Evolutionary conservation across 2,888 invertebrate species (phyloP), one percentile per base, ranked within the genome.

Genomic region (Plusia festucae): DNA sequence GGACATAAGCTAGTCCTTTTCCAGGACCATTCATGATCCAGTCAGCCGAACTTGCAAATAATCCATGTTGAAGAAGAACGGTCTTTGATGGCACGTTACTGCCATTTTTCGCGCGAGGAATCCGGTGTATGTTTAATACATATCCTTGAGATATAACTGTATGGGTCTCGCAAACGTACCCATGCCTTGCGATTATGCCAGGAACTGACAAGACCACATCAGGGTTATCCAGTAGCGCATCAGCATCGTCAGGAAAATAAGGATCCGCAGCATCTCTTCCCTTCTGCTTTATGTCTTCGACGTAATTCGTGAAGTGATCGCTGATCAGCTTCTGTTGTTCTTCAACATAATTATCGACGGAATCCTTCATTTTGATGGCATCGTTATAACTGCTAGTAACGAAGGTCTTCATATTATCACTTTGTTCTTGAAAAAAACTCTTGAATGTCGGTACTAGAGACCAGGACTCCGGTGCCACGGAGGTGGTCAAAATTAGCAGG

Each of bases 141-240:
- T 97, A 99, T 0, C 98, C 98, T 91, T 98, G 97, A 49, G 98
- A 98, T 65, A 95, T 88, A 0, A 97, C 95, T 0, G 95, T 93
- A 82, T 98, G 97, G 0, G 96, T 96, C 90, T 98, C 97, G 24
- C 96, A 96, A 0, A 95, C 92, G 87, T 97, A 98, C 46, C 97
- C 97, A 69, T 96, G 95, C 53, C 95, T 88, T 16, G 83, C 76
- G 3, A 94, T 87, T 11, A 93, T 90, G 4, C 91, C 89, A 2
- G 94, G 93, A 2, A 94, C 93, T 24, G 91, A 82, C 16, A 95
- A 75, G 18, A 79, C 68, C 2, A 87, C 74, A 22, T 95, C 94
- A 3, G 94, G 92, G 55, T 91, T 89, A 1, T 87, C 85, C 46
- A 91, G 55, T 1, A 71, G 70, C 1, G 89, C 87, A 7, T 60